Percentiles rank a stretch among this genome's conserved stretches.
Conservation (phyloP, 1,140 invertebrate species). For the Trichogramma pretiosum region DNA sequence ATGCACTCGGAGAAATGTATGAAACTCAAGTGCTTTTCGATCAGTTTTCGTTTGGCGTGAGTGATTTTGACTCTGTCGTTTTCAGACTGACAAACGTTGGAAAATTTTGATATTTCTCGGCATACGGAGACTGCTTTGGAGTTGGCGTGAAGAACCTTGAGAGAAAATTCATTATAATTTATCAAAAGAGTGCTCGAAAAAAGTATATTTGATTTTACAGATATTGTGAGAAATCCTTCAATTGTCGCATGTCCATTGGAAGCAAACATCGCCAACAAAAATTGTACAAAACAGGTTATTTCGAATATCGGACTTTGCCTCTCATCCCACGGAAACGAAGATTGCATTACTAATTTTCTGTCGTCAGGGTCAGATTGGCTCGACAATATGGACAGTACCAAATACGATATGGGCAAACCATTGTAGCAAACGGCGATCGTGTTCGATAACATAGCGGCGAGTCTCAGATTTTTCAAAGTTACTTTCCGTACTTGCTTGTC, state of each 20-base stretch:
- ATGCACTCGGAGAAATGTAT: background rate
- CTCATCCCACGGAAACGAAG: conserved; percentile 3
- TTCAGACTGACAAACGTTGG: background rate
- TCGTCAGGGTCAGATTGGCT: background rate
- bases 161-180: background rate
- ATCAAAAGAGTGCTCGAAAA: background rate
- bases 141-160: conserved; percentile 4
- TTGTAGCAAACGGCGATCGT: background rate
- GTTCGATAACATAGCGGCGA: background rate
- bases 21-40: conserved; percentile 1
- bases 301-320: conserved; percentile 7
- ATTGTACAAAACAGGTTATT: background rate
- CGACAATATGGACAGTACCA: background rate
- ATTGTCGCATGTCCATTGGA: background rate
- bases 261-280: background rate
- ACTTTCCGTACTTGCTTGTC: background rate
- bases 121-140: conserved; percentile 6
- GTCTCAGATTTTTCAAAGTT: background rate
- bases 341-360: conserved; percentile 1
- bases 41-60: background rate
- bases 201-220: background rate
- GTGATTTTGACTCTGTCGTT: background rate
- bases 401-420: background rate
- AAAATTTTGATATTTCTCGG: conserved; percentile 6
- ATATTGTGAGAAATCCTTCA: conserved; percentile 2